A percentile compares a stretch with the other conserved stretches of the same genome.
phyloP scores from a whole-genome alignment of 2,888 invertebrate genomes.

The Salpingus planirostris region DNA sequence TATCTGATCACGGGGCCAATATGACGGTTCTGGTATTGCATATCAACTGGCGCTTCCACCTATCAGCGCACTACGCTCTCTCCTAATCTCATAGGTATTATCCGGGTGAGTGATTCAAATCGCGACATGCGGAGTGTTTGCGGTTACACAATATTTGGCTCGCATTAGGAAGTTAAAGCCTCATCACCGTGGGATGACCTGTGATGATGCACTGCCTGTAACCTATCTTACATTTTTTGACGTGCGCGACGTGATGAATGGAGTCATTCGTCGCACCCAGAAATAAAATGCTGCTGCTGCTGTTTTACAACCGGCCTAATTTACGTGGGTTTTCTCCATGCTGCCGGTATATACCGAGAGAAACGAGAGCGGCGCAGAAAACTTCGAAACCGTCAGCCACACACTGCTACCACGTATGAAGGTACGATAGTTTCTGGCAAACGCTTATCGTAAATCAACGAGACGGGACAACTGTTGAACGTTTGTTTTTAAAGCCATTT shows the following conservation, averaged over 20 bases:
- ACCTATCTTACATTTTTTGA: conserved; percentile 20
- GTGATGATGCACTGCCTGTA: too few species aligned
- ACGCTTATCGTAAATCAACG: conserved; percentile 30
- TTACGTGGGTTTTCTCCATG: conserved; percentile 22
- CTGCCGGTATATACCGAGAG: conserved; percentile 14
- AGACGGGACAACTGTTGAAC: conserved; percentile 28
- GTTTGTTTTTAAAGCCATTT: conserved; percentile 28
- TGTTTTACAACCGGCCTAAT: conserved; percentile 27
- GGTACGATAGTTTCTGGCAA: conserved; percentile 23
- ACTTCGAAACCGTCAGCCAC: too few species aligned
- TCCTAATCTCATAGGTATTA: too few species aligned
- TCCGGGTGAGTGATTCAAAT: too few species aligned
- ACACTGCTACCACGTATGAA: too few species aligned
- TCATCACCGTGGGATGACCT: conserved; percentile 18
- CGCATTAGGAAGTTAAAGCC: too few species aligned
- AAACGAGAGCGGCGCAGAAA: too few species aligned
- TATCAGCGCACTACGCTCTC: too few species aligned
- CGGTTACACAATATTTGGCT: too few species aligned
- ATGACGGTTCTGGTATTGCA: conserved; percentile 12
- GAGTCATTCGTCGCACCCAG: conserved; percentile 17
- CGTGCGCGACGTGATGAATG: conserved; percentile 16
- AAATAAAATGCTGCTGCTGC: conserved; percentile 19
- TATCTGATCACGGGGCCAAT: conserved; percentile 36
- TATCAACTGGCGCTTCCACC: neutral
- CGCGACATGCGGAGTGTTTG: too few species aligned